These are phyloP conservation scores for Dioctria linearis DNA, from an alignment of 2,888 invertebrate genomes.

Conservation along the genomic window DNA sequence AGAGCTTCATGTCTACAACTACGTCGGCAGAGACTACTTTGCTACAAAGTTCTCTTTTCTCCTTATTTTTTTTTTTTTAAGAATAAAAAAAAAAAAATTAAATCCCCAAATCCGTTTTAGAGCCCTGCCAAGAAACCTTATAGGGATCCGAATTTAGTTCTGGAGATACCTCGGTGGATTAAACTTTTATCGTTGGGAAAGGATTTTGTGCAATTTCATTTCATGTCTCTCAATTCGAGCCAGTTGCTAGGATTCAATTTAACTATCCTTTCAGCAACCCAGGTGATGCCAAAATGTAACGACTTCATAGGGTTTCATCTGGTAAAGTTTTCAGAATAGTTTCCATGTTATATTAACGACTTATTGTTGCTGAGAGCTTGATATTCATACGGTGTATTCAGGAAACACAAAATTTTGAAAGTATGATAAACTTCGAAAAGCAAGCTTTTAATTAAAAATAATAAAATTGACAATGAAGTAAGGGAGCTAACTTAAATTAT, in stretches of 20 bases:
- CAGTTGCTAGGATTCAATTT: conserved; percentile 20
- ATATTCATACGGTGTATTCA: too few species aligned
- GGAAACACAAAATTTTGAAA: too few species aligned
- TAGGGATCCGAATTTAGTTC: conserved; percentile 32
- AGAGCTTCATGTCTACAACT: conserved; percentile 2
- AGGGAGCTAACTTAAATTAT: too few species aligned
- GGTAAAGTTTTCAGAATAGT: too few species aligned
- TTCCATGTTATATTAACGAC: too few species aligned
- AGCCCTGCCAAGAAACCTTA: conserved; percentile 38
- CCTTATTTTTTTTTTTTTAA: conserved; percentile 1
- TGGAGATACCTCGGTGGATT: conserved; percentile 43
- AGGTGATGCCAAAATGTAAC: neutral
- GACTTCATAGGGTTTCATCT: neutral
- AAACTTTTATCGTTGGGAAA: conserved; percentile 36
- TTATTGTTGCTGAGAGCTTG: too few species aligned
- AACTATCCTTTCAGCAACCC: conserved; percentile 5
- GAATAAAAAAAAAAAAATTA: conserved; percentile 42
- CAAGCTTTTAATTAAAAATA: too few species aligned
- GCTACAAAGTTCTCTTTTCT: conserved; percentile 9
- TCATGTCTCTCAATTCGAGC: conserved; percentile 12
- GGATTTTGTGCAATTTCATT: conserved; percentile 46
- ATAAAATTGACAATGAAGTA: too few species aligned
- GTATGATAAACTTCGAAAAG: too few species aligned
- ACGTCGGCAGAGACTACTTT: conserved; percentile 6
- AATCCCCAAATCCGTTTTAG: conserved; percentile 55